phyloP scores from a whole-genome alignment of 2,113 vertebrate genomes.

The Clarias macrocephalus region DNA sequence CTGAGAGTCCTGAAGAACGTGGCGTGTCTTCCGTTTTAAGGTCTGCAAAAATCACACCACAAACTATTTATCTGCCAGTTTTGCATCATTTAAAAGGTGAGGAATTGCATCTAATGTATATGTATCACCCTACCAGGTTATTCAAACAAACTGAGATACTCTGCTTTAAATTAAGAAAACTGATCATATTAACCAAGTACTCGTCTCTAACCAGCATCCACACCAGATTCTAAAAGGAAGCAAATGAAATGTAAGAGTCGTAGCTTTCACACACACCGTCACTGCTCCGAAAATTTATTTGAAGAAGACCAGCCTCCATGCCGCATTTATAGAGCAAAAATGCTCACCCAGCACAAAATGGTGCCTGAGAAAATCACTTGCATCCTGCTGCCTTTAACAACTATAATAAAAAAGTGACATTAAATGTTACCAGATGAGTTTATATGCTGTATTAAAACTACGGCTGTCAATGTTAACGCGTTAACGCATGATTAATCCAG shows the following conservation, averaged over 20 bases:
- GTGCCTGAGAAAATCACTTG: conserved; percentile 36
- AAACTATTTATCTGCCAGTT: background rate
- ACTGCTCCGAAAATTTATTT: background rate
- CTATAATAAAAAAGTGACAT: conserved; percentile 24
- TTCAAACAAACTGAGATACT: background rate
- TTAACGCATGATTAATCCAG: too few species aligned
- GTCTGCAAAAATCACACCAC: background rate
- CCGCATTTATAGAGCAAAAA: conserved; percentile 37
- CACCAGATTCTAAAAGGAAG: background rate
- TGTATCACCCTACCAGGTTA: background rate
- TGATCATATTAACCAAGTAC: background rate
- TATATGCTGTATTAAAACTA: conserved; percentile 1
- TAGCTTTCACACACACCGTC: conserved; percentile 10
- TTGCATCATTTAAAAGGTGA: background rate
- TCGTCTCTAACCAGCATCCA: background rate
- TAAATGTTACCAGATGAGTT: conserved; percentile 22
- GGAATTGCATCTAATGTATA: background rate
- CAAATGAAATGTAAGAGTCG: background rate
- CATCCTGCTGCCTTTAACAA: conserved; percentile 13
- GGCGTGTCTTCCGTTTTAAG: background rate
- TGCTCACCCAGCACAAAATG: conserved; percentile 29
- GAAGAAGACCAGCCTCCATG: conserved; percentile 12
- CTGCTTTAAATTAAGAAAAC: background rate
- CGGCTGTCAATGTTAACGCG: too few species aligned
- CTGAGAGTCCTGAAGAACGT: background rate